Evolutionary conservation across 2,797 vertebrate species (phyloP).

Genomic region (Astyanax mexicanus): DNA sequence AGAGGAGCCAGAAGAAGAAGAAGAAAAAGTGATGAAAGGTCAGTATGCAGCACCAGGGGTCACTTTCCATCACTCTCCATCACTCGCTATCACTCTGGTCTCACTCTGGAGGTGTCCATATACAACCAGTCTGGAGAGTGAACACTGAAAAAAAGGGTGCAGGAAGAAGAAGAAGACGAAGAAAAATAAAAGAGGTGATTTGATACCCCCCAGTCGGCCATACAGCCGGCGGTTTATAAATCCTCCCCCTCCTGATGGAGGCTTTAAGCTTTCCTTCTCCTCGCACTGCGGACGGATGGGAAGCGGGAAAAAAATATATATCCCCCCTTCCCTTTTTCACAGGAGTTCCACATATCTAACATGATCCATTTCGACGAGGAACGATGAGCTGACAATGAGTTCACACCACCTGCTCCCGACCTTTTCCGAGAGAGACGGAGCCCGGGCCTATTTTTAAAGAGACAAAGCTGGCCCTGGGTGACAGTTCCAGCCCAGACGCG

Average conservation of each 20-base stretch:
- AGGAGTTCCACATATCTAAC: constrained; percentile 65
- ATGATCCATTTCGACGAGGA: constrained; percentile 64
- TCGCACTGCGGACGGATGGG: constrained; percentile 66
- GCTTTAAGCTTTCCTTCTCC: constrained; percentile 38
- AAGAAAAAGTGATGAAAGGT: constrained; percentile 29
- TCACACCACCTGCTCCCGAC: constrained; percentile 68
- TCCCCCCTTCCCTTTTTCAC: constrained; percentile 42
- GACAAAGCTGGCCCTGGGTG: constrained; percentile 64
- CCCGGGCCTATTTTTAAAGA: constrained; percentile 63
- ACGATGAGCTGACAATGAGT: constrained; percentile 64
- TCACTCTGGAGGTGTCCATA: constrained; percentile 27
- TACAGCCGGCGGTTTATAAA: constrained; percentile 34
- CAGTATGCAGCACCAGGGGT: constrained; percentile 11
- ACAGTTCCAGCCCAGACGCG: constrained; percentile 58
- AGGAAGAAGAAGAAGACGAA: constrained; percentile 33
- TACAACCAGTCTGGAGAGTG: constrained; percentile 24
- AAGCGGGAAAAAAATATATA: constrained; percentile 56
- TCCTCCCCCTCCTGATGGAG: constrained; percentile 45
- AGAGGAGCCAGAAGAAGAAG: constrained; percentile 31
- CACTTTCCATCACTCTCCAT: constrained; percentile 41
- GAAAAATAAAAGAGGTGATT: constrained; percentile 32
- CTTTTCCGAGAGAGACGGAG: constrained; percentile 60
- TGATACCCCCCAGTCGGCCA: constrained; percentile 21
- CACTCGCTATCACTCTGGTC: too few relatives aligned
- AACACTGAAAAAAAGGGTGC: constrained; percentile 22